Conservation (phyloP, 2,113 vertebrate genomes). For the Ceuthmochares aereus region DNA sequence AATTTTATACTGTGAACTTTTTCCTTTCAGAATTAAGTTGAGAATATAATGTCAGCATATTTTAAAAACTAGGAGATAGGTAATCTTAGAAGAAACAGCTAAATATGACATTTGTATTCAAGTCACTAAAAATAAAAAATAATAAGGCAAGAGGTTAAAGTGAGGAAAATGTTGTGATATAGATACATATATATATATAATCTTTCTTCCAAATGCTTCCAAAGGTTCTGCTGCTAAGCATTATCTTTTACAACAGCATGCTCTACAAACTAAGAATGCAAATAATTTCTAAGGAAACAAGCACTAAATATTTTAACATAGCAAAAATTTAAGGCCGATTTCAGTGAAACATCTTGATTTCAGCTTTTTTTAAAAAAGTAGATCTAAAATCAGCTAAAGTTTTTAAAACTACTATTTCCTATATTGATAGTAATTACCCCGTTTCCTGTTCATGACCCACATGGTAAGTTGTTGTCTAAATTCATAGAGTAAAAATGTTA, state of each 20-base stretch:
- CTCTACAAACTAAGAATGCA: neutral
- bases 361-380: neutral
- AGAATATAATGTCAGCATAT: neutral
- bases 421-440: neutral
- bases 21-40: neutral
- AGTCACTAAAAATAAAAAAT: neutral
- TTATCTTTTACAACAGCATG: neutral
- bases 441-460: neutral
- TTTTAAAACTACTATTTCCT: neutral
- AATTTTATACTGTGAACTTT: neutral
- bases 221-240: neutral
- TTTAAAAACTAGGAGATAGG: neutral
- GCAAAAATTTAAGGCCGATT: neutral
- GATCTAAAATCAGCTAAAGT: neutral
- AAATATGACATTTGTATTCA: neutral
- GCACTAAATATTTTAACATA: neutral
- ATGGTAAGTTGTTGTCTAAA: neutral
- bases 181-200: accelerated
- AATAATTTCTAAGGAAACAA: neutral
- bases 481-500: neutral
- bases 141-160: neutral
- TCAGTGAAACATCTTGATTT: neutral
- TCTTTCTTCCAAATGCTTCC: neutral
- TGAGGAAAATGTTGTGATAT: accelerated
- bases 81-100: neutral